Conservation (phyloP, 2,113 vertebrate genomes). For the Perca flavescens region DNA sequence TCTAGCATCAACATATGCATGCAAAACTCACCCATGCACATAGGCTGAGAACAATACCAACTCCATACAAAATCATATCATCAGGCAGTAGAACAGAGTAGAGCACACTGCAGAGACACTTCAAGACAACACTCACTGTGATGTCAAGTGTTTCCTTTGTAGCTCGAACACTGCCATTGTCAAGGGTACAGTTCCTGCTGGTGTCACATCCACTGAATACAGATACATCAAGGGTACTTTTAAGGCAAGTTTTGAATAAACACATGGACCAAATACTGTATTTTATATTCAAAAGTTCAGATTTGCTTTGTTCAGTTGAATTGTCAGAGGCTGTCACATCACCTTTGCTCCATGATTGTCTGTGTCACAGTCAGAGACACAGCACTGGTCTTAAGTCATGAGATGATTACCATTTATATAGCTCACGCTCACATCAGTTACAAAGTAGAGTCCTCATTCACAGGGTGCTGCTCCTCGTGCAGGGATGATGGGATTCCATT, state of each 20-base stretch:
- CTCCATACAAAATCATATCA: slow-evolving; percentile 24
- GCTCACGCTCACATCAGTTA: slow-evolving; percentile 34
- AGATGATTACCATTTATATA: slow-evolving; percentile 74
- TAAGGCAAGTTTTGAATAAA: slow-evolving; percentile 10
- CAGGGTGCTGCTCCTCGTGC: slow-evolving; percentile 20
- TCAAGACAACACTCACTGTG: background rate
- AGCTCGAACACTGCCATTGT: slow-evolving; percentile 3
- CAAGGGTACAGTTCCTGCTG: background rate
- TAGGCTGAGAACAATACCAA: slow-evolving; percentile 21
- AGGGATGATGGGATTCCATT: slow-evolving; percentile 67
- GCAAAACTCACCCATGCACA: slow-evolving; percentile 10
- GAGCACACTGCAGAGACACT: slow-evolving; percentile 13
- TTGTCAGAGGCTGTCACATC: background rate
- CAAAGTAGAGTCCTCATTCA: slow-evolving; percentile 28
- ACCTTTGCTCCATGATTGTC: slow-evolving; percentile 23
- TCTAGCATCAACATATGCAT: slow-evolving; percentile 35
- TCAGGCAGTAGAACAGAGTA: background rate
- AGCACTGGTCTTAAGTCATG: slow-evolving; percentile 12
- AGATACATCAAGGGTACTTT: background rate
- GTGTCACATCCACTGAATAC: background rate
- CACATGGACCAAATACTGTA: background rate
- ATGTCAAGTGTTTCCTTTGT: slow-evolving; percentile 37
- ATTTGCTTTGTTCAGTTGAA: background rate
- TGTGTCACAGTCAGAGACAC: background rate
- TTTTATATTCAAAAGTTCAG: slow-evolving; percentile 4